Evolutionary conservation across 1,140 invertebrate genomes (phyloP), one percentile per base, ranked within the genome.

Genomic region (Zaprionus nigranus): DNA sequence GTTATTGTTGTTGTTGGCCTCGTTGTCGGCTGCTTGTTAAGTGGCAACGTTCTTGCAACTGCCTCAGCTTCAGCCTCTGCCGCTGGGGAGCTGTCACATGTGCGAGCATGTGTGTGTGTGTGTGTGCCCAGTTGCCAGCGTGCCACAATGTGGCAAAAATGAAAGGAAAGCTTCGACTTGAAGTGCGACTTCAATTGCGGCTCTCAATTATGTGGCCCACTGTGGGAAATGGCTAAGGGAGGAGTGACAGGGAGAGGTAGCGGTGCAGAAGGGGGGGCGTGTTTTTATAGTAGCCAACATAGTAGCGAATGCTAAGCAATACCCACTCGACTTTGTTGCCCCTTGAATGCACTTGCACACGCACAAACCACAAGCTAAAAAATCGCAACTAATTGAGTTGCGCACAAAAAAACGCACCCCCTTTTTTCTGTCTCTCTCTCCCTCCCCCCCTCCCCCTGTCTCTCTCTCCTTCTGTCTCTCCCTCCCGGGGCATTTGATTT

Each of bases 311-410:
- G 40, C 49, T 61, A 30, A 49, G 72, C 57, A 56, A n/a, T 40
- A n/a, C 36, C 58, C 65, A 61, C 60, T 75, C 61, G 58, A 61
- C 57, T 56, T 67, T 61, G 64, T 54, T 56, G 57, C 57, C 38
- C n/a, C 22, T 53, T 68, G 46, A 62, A 75, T 49, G 72, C 28
- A 40, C 24, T 17, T 34, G 24, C 63, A 28, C 61, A 3, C 38
- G 2, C 13, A 20, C 28, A 40, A 59, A 24, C 46, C 64, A 15
- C 59, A 63, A 15, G 40, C 65, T 62, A 57, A 75, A 69, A 62
- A 75, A 75, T 53, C 34, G 40, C 59, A 70, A 71, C 73, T 75
- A 75, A 70, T 75, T 75, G 67, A 75, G 73, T 75, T 70, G 70
- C 60, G 53, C 53, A 51, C 59, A 75, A 75, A 75, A 75, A 75